A percentile compares a stretch with the other conserved stretches of the same genome.
These are phyloP conservation scores for Iguana delicatissima DNA, from an alignment of 2,797 vertebrate genomes.

Conservation along the genomic window DNA sequence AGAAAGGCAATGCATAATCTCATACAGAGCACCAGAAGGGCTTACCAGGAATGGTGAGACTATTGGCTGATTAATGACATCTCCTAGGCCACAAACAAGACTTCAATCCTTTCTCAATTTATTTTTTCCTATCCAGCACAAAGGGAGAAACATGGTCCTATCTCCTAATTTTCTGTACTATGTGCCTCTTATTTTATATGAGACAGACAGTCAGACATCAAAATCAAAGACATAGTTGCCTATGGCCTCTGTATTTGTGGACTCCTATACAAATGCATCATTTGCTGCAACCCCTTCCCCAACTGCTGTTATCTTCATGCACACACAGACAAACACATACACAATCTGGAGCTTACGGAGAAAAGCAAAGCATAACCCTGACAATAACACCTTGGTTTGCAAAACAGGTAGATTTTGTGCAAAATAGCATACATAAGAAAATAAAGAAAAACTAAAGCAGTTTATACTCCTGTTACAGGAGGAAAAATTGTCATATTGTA, in stretches of 20 bases:
- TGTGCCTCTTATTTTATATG: neutral
- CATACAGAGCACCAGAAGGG: too few species aligned
- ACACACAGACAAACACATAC: neutral
- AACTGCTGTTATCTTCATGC: neutral
- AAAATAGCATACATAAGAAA: neutral
- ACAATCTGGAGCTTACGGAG: neutral
- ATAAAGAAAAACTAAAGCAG: neutral
- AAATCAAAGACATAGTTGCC: neutral
- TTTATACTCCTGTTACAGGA: neutral
- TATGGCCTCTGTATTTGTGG: neutral
- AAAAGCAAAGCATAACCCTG: neutral
- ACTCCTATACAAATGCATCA: neutral
- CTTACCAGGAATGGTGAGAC: neutral
- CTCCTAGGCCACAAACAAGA: neutral
- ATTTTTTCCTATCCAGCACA: neutral
- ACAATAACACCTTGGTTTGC: neutral
- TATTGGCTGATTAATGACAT: neutral
- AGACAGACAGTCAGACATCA: neutral
- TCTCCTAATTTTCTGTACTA: neutral
- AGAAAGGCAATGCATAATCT: neutral
- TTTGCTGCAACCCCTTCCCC: neutral
- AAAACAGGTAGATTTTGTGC: neutral
- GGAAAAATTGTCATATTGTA: neutral
- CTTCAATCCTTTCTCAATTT: too few species aligned
- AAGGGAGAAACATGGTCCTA: neutral